phyloP scores from a whole-genome alignment of 2,888 invertebrate genomes.

The Brachyptera risi region DNA sequence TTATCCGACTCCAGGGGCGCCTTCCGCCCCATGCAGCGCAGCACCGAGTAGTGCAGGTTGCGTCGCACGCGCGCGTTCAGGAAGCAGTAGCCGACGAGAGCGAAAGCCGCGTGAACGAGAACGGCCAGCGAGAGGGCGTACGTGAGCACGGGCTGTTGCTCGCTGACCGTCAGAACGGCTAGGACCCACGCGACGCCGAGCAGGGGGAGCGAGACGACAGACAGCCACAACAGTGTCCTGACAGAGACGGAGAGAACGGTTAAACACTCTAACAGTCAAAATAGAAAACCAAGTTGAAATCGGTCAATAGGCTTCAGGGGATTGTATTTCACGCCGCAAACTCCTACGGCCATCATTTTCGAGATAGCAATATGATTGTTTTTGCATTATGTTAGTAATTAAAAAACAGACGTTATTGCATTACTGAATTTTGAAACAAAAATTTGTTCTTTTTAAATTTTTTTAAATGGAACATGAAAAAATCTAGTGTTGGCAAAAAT shows the following conservation, averaged over 20 bases:
- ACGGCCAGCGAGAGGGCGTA: slow-evolving; percentile 74
- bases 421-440: no score
- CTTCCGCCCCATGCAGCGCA: slow-evolving; percentile 61
- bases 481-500: no score
- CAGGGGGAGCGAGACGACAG: slow-evolving; percentile 80
- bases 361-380: no score
- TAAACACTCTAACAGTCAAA: no score
- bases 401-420: no score
- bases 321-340: no score
- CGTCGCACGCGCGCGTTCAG: slow-evolving; percentile 80
- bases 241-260: slow-evolving; percentile 32
- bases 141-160: slow-evolving; percentile 66
- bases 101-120: slow-evolving; percentile 74
- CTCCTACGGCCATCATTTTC: no score
- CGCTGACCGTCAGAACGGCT: slow-evolving; percentile 73
- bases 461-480: no score
- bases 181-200: slow-evolving; percentile 83
- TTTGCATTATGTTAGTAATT: no score
- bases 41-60: slow-evolving; percentile 7
- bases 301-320: no score
- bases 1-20: slow-evolving; percentile 61
- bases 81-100: slow-evolving; percentile 81
- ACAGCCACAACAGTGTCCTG: slow-evolving; percentile 80
- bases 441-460: no score
- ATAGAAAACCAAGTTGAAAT: no score